phyloP scores from a whole-genome alignment of 2,113 vertebrate genomes.

The Sprattus sprattus region DNA sequence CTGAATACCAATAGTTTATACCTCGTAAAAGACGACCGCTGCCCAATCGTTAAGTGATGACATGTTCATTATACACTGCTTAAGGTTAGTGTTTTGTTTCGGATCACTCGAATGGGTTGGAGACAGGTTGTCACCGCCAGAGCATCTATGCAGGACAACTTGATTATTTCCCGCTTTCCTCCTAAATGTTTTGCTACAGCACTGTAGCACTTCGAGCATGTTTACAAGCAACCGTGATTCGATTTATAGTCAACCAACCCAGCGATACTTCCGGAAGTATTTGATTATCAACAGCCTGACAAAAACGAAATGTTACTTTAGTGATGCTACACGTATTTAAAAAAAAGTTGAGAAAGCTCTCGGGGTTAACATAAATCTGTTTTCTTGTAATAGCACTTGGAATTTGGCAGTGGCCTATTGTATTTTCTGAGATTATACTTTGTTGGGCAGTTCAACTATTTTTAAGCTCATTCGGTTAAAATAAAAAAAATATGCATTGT shows the following conservation, averaged over 20 bases:
- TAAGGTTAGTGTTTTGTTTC: neutral
- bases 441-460: no score
- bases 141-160: neutral
- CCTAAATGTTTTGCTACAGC: neutral
- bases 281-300: no score
- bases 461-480: no score
- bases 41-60: neutral
- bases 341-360: neutral
- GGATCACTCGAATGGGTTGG: neutral
- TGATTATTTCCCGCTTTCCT: constrained; percentile 2
- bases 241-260: neutral
- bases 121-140: neutral
- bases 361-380: neutral
- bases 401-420: neutral
- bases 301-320: no score
- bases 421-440: neutral
- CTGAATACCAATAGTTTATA: neutral
- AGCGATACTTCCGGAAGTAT: neutral
- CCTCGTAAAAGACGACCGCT: neutral
- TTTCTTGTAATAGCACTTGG: neutral
- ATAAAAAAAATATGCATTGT: no score
- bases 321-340: no score
- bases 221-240: neutral
- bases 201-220: neutral
- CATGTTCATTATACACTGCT: neutral